phyloP scores from a whole-genome alignment of 2,888 invertebrate species.

The Alviniconcha strummeri region DNA sequence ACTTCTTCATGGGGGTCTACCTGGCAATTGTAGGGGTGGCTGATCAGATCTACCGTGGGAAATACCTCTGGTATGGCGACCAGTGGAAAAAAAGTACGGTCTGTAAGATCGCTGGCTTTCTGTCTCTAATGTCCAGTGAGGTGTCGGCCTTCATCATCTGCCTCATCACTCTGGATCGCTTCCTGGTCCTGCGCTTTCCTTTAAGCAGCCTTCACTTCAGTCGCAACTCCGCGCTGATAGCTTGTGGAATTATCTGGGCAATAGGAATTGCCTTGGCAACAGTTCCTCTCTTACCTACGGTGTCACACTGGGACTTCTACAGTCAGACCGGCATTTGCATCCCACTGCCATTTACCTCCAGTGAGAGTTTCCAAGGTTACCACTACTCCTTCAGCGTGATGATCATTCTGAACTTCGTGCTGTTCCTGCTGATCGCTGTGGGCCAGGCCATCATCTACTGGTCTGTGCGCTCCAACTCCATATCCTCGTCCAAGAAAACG shows the following conservation, averaged over 20 bases:
- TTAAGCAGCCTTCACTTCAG: slow-evolving; percentile 68
- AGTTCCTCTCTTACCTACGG: slow-evolving; percentile 62
- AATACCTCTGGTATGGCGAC: slow-evolving; percentile 49
- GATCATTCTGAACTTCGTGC: slow-evolving; percentile 47
- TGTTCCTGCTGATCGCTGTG: slow-evolving; percentile 65
- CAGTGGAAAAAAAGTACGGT: slow-evolving; percentile 47
- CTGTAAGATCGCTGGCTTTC: slow-evolving; percentile 52
- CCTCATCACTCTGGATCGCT: slow-evolving; percentile 80
- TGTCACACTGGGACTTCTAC: slow-evolving; percentile 56
- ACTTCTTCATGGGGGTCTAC: slow-evolving; percentile 52
- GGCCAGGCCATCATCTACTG: slow-evolving; percentile 68
- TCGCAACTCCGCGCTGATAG: slow-evolving; percentile 47
- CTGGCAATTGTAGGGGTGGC: slow-evolving; percentile 49
- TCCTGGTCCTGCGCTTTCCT: slow-evolving; percentile 79
- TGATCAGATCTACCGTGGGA: slow-evolving; percentile 49
- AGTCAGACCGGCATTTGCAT: slow-evolving; percentile 66
- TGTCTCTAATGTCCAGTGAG: slow-evolving; percentile 75
- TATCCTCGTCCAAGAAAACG: neutral
- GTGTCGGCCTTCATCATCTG: slow-evolving; percentile 79
- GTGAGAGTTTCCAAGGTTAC: slow-evolving; percentile 66
- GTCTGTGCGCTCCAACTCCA: slow-evolving; percentile 41
- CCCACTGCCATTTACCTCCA: slow-evolving; percentile 66
- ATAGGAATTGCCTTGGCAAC: slow-evolving; percentile 56
- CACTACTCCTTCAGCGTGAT: slow-evolving; percentile 62
- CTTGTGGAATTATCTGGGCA: slow-evolving; percentile 57